phyloP scores from a whole-genome alignment of 2,888 invertebrate species.

The Ichneumoninae sp. region DNA sequence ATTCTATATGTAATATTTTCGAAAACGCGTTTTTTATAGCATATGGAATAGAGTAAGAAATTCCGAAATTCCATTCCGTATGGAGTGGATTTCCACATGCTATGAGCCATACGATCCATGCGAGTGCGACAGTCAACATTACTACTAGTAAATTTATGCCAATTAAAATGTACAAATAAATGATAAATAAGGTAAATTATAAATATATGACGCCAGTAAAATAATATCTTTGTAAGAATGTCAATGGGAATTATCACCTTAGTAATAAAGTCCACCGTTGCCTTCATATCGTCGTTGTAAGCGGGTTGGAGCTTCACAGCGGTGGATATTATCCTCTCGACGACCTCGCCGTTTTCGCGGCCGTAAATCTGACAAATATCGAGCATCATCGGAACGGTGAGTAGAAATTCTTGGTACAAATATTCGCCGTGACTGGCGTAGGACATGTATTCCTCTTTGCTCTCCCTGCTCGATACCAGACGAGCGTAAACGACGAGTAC shows the following conservation, averaged over 20 bases:
- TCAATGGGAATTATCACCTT: slow-evolving; percentile 80
- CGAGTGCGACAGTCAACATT: no score
- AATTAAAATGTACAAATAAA: no score
- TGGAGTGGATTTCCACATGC: no score
- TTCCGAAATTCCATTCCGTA: no score
- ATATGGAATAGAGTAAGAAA: no score
- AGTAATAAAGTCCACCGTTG: slow-evolving; percentile 86
- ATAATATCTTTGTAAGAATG: background rate
- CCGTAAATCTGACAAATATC: slow-evolving; percentile 92
- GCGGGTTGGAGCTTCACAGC: slow-evolving; percentile 89
- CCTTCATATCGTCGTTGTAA: slow-evolving; percentile 87
- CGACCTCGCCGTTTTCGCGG: slow-evolving; percentile 87
- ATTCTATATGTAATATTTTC: no score
- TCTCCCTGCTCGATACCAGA: slow-evolving; percentile 91
- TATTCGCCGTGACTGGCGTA: slow-evolving; percentile 88
- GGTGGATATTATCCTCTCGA: slow-evolving; percentile 88
- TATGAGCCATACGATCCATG: no score
- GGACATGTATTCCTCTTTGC: slow-evolving; percentile 86
- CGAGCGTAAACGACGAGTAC: slow-evolving; percentile 91
- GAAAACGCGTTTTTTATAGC: no score
- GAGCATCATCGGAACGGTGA: slow-evolving; percentile 93
- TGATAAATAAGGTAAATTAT: no score
- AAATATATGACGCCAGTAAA: background rate
- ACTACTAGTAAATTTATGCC: no score
- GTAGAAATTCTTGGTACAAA: slow-evolving; percentile 92